Evolutionary conservation across 2,888 invertebrate species (phyloP), one percentile per base, ranked within the genome.

Genomic region (Alsophila aescularia): DNA sequence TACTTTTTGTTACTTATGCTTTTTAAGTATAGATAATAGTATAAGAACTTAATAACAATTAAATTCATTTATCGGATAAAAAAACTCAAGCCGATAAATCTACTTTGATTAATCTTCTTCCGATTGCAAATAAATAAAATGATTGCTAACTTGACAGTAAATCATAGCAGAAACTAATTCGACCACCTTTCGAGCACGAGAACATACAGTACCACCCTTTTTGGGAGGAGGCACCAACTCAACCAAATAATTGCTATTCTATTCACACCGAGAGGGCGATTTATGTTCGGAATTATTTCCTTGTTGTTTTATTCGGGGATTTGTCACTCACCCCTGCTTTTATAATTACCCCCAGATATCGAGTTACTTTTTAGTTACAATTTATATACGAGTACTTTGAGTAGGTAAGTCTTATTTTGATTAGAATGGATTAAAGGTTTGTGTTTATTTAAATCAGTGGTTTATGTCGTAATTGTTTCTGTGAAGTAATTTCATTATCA

Each of bases 181-280:
- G 41, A 34, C 54, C 37, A 60, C 55, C 48, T 54, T 54, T 24
- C 39, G 42, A 40, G 52, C 68, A 40, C 63, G 48, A 29, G 41
- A 13, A 64, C 52, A 42, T 59, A 52, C 69, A 61, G 70, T 83
- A 76, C 63, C 56, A 14, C 34, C 50, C 64, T 58, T 69, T 68
- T 63, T 39, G 47, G 44, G 60, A 70, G 62, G 62, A 82, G 55
- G 84, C 67, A 85, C 81, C 87, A 86, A 87, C 82, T 90, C 87
- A 87, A 86, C 88, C 91, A 88, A 85, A 91, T 90, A 91, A 92
- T 92, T 90, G 90, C 87, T 91, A 91, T 92, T 90, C 92, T 86
- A 91, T 92, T 92, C 92, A 90, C 90, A 89, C 89, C 78, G 82
- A 80, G 86, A 84, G 86, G 76, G 74, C 82, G 81, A 92, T 92